Evolutionary conservation across 2,797 vertebrate species (phyloP), one percentile per base, ranked within the genome.

Genomic region (Myoxocephalus aenaeus): DNA sequence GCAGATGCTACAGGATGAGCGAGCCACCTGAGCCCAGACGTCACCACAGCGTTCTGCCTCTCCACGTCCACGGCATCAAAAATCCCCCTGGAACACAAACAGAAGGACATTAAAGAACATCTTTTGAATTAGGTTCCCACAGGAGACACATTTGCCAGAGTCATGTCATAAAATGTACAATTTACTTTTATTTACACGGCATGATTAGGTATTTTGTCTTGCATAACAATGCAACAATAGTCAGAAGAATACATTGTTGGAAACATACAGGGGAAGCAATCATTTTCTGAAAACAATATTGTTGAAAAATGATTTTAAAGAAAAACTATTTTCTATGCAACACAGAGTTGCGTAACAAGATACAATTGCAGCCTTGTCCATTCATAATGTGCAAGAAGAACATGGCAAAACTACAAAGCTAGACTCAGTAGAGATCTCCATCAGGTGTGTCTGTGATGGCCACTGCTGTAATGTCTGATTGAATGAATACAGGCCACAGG

Each of bases 31-130:
- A 77, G 71, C 22, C 68, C 32, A 70, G 64, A 80, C 58, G 17
- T 62, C 40, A 69, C 25, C 65, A 22, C 72, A 50, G 13, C 50
- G 25, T 32, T 69, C 36, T 67, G 54, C 5, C 27, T 58, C 8
- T 62, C 38, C 22, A 0, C 61, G 15, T 77, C 50, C 36, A 54
- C 66, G 18, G 64, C 40, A 17, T 70, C 85, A 90, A 89, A 72
- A 71, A 0, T 92, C 67, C 67, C 79, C 77, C 90, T 92, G 80
- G 25, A 89, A 84, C 44, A 89, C 53, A 84, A 29, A 73, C 38
- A 80, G 17, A 75, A 20, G 20, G 3, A 51, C 27, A 61, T 56
- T 29, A 68, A 25, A 62, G 12, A 62, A 27, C 38, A 25, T 58
- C 9, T 34, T 53, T 73, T 53, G 14, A 34, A 58, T 13, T 2